Base-by-base conservation (phyloP, 1,140 invertebrate species). In the Brachionus angularis region DNA sequence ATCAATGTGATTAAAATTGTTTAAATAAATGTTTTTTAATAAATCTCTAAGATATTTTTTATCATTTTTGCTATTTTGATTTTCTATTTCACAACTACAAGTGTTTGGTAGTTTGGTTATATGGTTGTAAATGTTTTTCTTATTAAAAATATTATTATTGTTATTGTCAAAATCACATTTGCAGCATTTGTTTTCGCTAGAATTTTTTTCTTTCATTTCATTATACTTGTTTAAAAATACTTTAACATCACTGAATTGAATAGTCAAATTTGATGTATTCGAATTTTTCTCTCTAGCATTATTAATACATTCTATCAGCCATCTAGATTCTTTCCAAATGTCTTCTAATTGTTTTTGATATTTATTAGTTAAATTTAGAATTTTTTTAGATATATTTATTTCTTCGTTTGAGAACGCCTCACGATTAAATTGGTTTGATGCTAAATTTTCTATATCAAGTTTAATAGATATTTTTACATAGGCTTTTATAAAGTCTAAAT, bases 231-330 rank as follows among this genome's bases (percentile, higher is more conserved):
- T 67, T 42, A 14, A 46, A 27, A 14, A 67, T 47, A 16, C 18
- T 47, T 46, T 50, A 14, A 67, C 5, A 25, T 50, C 27, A 4
- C 25, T 46, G 12, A 67, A 46, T 46, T 5, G 27, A 5, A 47
- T 46, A 5, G 42, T 10, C 16, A 50, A 67, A 10, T 25, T 29
- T 67, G 62, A 21, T 21, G 1, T 23, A 31, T 27, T 49, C 36
- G 62, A 21, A 31, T 50, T 21, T 72, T 89, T 88, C 77, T 95
- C 93, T 67, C 93, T 83, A 1, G 93, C 91, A 77, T 91, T 93
- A 0, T 89, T 88, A 39, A 96, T 90, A 2, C 94, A 87, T 76
- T 96, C 92, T 85, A 94, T 91, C 0, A 96, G 85, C 94, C 94
- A 98, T 12, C 95, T 86, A 2, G 90, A 88, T 23, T 88, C 87